Evolutionary conservation across 2,888 invertebrate genomes (phyloP).

Genomic region (Tenthredo mesomela): DNA sequence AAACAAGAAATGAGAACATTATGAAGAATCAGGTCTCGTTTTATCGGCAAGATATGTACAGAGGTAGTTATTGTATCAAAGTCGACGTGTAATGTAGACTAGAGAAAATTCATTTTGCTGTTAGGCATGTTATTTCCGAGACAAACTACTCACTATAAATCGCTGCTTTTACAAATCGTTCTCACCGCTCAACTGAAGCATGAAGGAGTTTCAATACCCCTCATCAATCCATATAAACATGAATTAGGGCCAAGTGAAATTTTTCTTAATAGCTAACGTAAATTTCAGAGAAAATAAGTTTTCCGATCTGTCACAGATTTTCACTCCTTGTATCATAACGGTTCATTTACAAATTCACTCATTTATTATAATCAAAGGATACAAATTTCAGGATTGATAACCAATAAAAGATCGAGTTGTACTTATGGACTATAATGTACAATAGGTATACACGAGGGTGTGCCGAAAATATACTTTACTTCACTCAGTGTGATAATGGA

Average conservation of each 20-base stretch:
- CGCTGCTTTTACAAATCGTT: constrained; percentile 37
- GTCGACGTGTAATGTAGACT: background rate
- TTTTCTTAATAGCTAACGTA: background rate
- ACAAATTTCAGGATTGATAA: background rate
- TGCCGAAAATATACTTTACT: too few relatives aligned
- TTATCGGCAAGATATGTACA: background rate
- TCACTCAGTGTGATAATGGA: too few relatives aligned
- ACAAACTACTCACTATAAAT: background rate
- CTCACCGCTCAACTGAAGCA: constrained; percentile 45
- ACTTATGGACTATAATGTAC: background rate
- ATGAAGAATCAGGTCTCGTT: background rate
- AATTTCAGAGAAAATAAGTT: background rate
- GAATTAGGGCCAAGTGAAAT: constrained; percentile 31
- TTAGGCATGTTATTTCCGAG: constrained; percentile 16
- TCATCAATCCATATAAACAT: constrained; percentile 38
- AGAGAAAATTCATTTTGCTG: constrained; percentile 12
- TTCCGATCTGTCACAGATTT: background rate
- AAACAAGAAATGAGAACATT: background rate
- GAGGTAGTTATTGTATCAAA: background rate
- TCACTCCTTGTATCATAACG: background rate
- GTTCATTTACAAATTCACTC: background rate
- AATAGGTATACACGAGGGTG: too few relatives aligned
- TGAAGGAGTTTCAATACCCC: constrained; percentile 41
- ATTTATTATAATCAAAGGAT: background rate
- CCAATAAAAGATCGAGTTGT: background rate